Conservation (phyloP, 2,888 invertebrate species). For the Saturnia japonica region DNA sequence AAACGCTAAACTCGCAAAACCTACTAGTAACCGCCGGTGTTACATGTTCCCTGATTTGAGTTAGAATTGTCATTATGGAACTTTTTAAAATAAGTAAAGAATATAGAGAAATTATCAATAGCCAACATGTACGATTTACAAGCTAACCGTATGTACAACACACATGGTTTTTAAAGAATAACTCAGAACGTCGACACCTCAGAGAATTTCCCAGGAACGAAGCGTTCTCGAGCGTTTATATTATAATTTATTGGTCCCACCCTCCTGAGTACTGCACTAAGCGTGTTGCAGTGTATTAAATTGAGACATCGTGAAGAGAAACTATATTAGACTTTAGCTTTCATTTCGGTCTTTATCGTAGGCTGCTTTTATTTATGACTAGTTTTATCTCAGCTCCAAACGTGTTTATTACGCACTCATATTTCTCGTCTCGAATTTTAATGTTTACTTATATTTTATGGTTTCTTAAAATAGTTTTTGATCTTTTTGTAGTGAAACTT, state of each 20-base stretch:
- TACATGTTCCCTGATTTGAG: too few species aligned
- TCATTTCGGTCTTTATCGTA: background rate
- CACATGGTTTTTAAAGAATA: background rate
- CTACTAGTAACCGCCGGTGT: too few species aligned
- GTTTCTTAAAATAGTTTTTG: too few species aligned
- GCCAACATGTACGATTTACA: background rate
- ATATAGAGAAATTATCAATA: background rate
- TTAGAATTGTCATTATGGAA: too few species aligned
- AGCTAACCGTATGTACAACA: background rate
- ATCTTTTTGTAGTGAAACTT: too few species aligned
- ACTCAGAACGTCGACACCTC: slow-evolving; percentile 20
- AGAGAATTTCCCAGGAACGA: slow-evolving; percentile 14
- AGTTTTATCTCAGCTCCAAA: too few species aligned
- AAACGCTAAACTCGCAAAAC: too few species aligned
- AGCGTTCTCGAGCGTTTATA: slow-evolving; percentile 15
- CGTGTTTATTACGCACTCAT: too few species aligned
- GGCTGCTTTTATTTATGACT: background rate
- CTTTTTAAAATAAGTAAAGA: too few species aligned
- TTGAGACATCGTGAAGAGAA: slow-evolving; percentile 9
- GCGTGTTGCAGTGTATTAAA: slow-evolving; percentile 16
- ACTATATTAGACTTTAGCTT: background rate
- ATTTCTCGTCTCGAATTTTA: too few species aligned
- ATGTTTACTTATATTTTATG: too few species aligned
- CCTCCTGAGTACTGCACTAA: slow-evolving; percentile 9
- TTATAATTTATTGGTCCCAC: slow-evolving; percentile 19